A percentile compares a stretch with the other conserved stretches of the same genome.
Evolutionary conservation across 2,797 vertebrate genomes (phyloP).

Genomic region (Phataginus tetradactyla): DNA sequence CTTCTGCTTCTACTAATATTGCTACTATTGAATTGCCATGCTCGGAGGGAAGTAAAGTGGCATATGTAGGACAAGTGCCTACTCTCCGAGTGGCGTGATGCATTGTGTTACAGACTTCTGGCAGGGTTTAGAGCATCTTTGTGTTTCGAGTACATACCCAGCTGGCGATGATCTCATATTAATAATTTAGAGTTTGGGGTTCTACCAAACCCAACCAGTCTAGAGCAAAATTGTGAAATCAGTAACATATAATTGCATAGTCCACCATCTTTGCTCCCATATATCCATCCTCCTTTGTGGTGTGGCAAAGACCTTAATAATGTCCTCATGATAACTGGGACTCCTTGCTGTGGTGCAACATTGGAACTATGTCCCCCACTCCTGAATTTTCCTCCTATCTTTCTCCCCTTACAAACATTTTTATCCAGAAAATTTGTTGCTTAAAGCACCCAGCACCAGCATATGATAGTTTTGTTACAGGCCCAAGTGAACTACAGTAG

Average conservation of each 20-base stretch:
- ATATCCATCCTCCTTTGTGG: background rate
- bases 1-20: conserved; percentile 8
- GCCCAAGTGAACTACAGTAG: background rate
- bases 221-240: conserved; percentile 30
- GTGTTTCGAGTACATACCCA: background rate
- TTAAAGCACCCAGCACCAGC: background rate
- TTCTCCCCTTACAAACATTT: background rate
- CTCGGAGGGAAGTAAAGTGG: background rate
- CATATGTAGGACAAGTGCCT: background rate
- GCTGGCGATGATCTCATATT: background rate
- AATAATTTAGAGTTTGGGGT: conserved; percentile 15
- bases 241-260: background rate
- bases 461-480: background rate
- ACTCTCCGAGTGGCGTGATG: background rate
- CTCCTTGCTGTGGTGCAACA: background rate
- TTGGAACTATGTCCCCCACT: background rate
- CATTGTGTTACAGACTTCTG: background rate
- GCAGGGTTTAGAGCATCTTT: conserved; percentile 16
- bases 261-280: background rate
- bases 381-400: background rate
- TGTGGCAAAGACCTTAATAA: background rate
- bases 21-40: background rate
- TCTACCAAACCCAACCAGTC: background rate
- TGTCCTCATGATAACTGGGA: background rate
- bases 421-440: background rate